Evolutionary conservation across 2,113 vertebrate genomes (phyloP).

Genomic region (Murina feae): DNA sequence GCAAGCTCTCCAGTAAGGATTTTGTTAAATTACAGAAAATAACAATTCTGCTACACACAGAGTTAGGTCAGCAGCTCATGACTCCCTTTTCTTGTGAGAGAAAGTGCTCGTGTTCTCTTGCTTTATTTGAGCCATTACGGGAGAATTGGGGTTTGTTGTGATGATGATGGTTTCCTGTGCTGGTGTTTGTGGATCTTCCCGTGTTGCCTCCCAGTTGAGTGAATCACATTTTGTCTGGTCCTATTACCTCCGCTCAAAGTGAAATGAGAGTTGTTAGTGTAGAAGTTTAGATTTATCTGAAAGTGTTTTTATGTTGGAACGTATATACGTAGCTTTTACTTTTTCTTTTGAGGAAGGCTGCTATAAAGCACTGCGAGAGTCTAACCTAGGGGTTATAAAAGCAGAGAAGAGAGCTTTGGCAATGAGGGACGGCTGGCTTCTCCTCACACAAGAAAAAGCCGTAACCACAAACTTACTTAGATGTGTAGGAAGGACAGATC

Average conservation of each 20-base stretch:
- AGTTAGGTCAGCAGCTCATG: neutral
- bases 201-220: neutral
- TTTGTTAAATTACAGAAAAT: neutral
- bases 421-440: conserved; percentile 47
- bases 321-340: neutral
- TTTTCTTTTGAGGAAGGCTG: neutral
- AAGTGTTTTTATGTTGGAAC: neutral
- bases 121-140: neutral
- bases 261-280: neutral
- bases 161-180: neutral
- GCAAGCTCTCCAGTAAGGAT: neutral
- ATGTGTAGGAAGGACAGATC: conserved; percentile 62
- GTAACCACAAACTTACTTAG: conserved; percentile 50
- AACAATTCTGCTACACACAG: neutral
- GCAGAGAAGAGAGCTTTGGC: neutral
- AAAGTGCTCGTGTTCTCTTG: neutral
- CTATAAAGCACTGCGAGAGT: neutral
- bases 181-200: neutral
- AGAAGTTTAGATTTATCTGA: neutral
- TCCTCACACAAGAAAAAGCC: conserved; percentile 54
- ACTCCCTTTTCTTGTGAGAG: neutral
- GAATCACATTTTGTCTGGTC: neutral
- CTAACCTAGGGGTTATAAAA: conserved; percentile 30
- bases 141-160: neutral
- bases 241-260: neutral